phyloP scores from a whole-genome alignment of 2,113 vertebrate genomes.

The Phylloscopus whistleri region DNA sequence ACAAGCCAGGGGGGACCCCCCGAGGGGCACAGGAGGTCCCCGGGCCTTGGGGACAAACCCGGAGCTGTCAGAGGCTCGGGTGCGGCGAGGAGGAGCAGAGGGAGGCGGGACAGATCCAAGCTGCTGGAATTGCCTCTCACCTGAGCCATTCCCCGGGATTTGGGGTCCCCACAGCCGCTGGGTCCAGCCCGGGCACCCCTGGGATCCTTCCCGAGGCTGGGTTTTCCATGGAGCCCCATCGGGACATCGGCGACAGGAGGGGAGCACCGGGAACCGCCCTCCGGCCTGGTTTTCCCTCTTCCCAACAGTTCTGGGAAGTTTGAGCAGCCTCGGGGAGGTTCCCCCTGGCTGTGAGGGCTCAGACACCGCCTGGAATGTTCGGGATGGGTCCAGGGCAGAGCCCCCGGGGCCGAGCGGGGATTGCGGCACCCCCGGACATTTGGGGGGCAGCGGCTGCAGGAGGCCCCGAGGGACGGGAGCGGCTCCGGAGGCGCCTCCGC shows the following conservation, averaged over 20 bases:
- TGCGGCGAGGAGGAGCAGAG: accelerated
- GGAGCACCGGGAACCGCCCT: accelerated
- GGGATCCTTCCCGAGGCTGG: not conserved
- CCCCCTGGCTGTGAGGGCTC: no score
- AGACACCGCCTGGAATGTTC: not conserved
- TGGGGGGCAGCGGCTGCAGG: not conserved
- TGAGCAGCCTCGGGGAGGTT: not conserved
- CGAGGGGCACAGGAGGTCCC: not conserved
- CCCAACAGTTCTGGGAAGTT: not conserved
- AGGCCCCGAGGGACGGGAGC: accelerated
- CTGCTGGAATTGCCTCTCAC: accelerated
- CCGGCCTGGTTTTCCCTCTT: accelerated
- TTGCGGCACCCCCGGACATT: accelerated
- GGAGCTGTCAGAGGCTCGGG: not conserved
- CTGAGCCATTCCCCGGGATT: accelerated
- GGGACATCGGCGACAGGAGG: not conserved
- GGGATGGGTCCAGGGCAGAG: not conserved
- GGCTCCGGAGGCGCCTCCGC: accelerated
- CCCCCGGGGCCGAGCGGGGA: not conserved
- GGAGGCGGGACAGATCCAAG: accelerated
- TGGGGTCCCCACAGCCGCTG: not conserved
- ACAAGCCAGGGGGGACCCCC: not conserved
- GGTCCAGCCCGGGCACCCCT: accelerated
- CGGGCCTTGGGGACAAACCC: accelerated
- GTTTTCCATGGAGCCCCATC: not conserved